Evolutionary conservation across 2,113 vertebrate genomes (phyloP).

Genomic region (Desmodus rotundus): DNA sequence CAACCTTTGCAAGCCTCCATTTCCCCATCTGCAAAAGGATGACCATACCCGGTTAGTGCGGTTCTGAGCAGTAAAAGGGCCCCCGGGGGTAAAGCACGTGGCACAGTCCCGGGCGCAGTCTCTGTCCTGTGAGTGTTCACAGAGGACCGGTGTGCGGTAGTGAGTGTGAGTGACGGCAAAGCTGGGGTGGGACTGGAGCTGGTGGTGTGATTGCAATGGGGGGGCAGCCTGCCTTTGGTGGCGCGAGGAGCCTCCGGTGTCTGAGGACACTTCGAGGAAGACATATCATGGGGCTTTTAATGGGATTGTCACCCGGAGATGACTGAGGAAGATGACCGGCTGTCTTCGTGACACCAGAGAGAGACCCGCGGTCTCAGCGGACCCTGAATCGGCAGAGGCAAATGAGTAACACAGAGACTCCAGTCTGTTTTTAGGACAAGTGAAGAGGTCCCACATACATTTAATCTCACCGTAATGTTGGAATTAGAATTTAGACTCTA

Average conservation of each 20-base stretch:
- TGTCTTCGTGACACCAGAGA: no score
- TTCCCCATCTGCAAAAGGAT: not conserved
- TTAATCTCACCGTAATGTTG: not conserved
- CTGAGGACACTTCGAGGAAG: not conserved
- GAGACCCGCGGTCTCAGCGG: fast-evolving
- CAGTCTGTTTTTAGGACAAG: not conserved
- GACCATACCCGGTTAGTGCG: fast-evolving
- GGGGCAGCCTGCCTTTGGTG: fast-evolving
- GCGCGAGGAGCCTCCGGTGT: not conserved
- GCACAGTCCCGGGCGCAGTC: fast-evolving
- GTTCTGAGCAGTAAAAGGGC: not conserved
- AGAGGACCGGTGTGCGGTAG: no score
- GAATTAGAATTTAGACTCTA: not conserved
- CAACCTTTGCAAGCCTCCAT: not conserved
- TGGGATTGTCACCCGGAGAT: no score
- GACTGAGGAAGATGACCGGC: not conserved
- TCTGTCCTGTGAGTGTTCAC: fast-evolving
- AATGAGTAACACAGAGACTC: not conserved
- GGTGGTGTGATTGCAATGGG: no score
- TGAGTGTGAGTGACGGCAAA: not conserved
- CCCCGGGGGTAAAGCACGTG: fast-evolving
- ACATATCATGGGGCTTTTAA: fast-evolving
- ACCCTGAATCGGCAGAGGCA: not conserved
- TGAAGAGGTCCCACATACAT: not conserved
- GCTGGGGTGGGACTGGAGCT: not conserved